Base-by-base conservation (phyloP, 2,888 invertebrate genomes). In the Carabus problematicus region DNA sequence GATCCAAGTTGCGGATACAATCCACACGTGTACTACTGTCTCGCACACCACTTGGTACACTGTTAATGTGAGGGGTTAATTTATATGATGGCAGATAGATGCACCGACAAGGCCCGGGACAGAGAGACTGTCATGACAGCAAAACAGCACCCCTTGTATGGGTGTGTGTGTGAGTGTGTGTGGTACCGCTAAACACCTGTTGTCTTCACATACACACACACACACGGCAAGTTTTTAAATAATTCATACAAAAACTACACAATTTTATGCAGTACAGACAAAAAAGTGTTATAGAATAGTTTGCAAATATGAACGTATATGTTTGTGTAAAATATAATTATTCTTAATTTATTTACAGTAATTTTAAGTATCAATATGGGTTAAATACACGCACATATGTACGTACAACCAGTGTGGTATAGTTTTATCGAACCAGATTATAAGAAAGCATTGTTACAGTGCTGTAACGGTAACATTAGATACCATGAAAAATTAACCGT, bases 171-270 rank as follows among this genome's bases (percentile, higher is more conserved):
- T 54, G 12, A 42, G 18, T 59, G 59, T 52, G 42, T 19, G 52
- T 49, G 43, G 40, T 42, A 40, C 12, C 67, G 67, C 41, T 60
- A 54, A 49, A 59, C 67, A 67, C 67, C 67, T 67, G 67, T 67
- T 67, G 67, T 67, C 59, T 67, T 67, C 67, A 39, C 67, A 67
- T 49, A 54, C 52, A 58, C 66, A 59, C 16, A 47, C 58, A 56
- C 59, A 59, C 58, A 41, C 47, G 56, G 40, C n/a, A n/a, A 52
- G 9, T 52, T 14, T n/a, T 9, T 16, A 52, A n/a, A n/a, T n/a
- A n/a, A n/a, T n/a, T n/a, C n/a, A n/a, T n/a, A n/a, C n/a, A n/a
- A n/a, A n/a, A n/a, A n/a, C n/a, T n/a, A n/a, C n/a, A n/a, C n/a
- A n/a, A n/a, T n/a, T n/a, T n/a, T n/a, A n/a, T n/a, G n/a, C n/a